Percentiles rank a stretch among this genome's conserved stretches.
These are phyloP conservation scores for Callitettix versicolor DNA, from an alignment of 1,140 invertebrate species.

Conservation along the genomic window DNA sequence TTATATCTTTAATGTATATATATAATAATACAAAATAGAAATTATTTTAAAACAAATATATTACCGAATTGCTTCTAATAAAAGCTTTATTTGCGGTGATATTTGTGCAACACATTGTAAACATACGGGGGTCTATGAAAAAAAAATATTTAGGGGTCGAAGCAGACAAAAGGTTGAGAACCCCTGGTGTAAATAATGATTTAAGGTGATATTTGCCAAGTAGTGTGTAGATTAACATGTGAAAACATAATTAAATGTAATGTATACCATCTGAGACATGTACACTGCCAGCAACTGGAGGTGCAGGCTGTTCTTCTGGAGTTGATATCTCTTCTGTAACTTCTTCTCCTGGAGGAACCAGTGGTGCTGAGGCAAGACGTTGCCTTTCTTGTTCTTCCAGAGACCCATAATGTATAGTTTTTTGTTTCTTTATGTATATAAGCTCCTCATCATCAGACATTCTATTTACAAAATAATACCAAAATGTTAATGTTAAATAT, in stretches of 20 bases:
- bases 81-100: too few relatives aligned
- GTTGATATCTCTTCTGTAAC: slow-evolving; percentile 33
- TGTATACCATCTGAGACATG: slow-evolving; percentile 58
- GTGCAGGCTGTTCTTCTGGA: slow-evolving; percentile 16
- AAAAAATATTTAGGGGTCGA: too few relatives aligned
- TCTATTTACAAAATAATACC: not conserved
- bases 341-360: slow-evolving; percentile 29
- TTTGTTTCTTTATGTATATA: slow-evolving; percentile 59
- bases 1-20: too few relatives aligned
- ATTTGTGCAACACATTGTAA: too few relatives aligned
- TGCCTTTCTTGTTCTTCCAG: slow-evolving; percentile 64
- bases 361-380: slow-evolving; percentile 7
- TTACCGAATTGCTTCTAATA: too few relatives aligned
- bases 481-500: too few relatives aligned
- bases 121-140: not conserved
- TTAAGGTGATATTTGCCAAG: not conserved
- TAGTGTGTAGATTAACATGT: not conserved
- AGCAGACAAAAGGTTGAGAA: too few relatives aligned
- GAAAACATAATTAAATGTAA: not conserved
- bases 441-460: slow-evolving; percentile 87
- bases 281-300: slow-evolving; percentile 41
- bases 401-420: slow-evolving; percentile 77
- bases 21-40: not conserved
- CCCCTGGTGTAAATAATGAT: too few relatives aligned
- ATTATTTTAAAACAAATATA: too few relatives aligned